Evolutionary conservation across 2,888 invertebrate species (phyloP).

Genomic region (Pedicia rivosa): DNA sequence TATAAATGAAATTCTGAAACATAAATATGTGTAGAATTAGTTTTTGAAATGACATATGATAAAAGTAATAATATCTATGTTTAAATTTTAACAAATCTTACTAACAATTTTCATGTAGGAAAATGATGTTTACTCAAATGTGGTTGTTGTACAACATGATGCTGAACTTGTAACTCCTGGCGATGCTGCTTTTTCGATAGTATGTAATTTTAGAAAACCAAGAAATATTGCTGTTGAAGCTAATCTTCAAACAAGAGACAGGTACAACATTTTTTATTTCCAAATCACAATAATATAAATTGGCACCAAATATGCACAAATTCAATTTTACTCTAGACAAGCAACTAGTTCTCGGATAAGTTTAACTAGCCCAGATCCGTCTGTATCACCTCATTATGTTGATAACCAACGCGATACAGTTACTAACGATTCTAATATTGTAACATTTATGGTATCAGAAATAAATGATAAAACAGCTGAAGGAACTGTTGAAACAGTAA

Average conservation of each 20-base stretch:
- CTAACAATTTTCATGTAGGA: constrained; percentile 21
- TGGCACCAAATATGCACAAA: constrained; percentile 7
- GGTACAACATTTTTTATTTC: constrained; percentile 18
- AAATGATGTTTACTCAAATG: constrained; percentile 40
- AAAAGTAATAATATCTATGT: background rate
- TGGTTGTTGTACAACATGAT: constrained; percentile 47
- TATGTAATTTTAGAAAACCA: constrained; percentile 43
- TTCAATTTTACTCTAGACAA: constrained; percentile 18
- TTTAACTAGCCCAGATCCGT: constrained; percentile 37
- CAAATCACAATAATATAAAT: background rate
- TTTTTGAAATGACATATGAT: too few relatives aligned
- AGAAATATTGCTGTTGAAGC: constrained; percentile 37
- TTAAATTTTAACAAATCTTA: constrained; percentile 12
- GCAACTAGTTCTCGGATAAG: constrained; percentile 34
- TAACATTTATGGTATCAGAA: constrained; percentile 27
- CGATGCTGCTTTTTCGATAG: constrained; percentile 45
- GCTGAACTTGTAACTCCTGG: constrained; percentile 46
- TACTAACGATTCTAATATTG: constrained; percentile 25
- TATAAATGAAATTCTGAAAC: too few relatives aligned
- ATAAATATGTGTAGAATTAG: too few relatives aligned
- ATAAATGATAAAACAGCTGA: too few relatives aligned
- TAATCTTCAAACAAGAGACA: constrained; percentile 31
- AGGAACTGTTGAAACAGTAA: too few relatives aligned
- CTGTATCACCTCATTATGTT: constrained; percentile 16
- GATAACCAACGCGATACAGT: constrained; percentile 16